Base-by-base conservation (phyloP, 2,888 invertebrate species). In the Chelonus formosanus region DNA sequence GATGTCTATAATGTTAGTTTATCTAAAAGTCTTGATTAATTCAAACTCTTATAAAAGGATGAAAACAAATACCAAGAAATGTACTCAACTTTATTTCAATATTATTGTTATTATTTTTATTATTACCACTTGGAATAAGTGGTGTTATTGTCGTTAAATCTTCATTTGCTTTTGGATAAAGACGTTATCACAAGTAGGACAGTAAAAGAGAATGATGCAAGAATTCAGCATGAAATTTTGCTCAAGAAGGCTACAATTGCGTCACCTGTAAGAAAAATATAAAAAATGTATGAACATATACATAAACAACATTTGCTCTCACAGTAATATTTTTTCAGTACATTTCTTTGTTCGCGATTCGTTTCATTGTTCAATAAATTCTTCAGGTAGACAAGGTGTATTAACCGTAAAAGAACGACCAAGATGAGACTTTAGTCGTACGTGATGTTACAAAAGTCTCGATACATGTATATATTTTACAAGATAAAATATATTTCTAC, bases 181-280 rank as follows among this genome's bases (percentile, higher is more conserved):
- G 47, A 48, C 20, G 4, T 48, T 31, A 34, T 10, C 31, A 59
- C 31, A 59, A 48, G 34, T 34, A n/a, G 59, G 36, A 47, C 59
- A 48, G 10, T 6, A 59, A 20, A 20, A 20, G 20, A 59, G 8
- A 48, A 47, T 59, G 47, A 48, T 5, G 40, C 59, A 48, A 47
- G 36, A n/a, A 20, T 55, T 36, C 34, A 36, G 48, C 36, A 59
- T 59, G 20, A 34, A 59, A 59, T 59, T 59, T 59, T 36, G 7
- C 48, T 59, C 20, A 36, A 35, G 10, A 20, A 59, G 36, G 48
- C 20, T 36, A 35, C 34, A 34, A 48, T 59, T 48, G 48, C 48
- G 31, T 48, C 52, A 60, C 7, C 48, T 6, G 43, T 20, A 50
- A 58, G 50, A 50, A 50, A 35, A 60, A 52, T 20, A 48, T 8